Percentiles rank a stretch among this genome's conserved stretches.
These are phyloP conservation scores for Cremastinae sp. DNA, from an alignment of 2,888 invertebrate species.

Conservation along the genomic window DNA sequence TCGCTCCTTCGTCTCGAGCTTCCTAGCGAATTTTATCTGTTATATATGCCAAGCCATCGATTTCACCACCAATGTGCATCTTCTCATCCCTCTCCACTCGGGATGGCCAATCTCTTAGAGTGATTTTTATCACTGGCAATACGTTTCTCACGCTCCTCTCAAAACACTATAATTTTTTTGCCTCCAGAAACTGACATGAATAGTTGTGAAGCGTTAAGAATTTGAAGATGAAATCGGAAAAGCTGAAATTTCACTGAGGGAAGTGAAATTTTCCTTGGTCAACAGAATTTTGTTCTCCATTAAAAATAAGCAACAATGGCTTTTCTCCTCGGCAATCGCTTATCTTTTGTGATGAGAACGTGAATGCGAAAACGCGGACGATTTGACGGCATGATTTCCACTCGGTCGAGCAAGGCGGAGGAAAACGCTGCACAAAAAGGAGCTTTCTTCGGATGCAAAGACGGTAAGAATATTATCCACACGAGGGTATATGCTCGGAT, in stretches of 20 bases:
- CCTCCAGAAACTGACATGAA: too few relatives aligned
- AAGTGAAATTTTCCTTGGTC: neutral
- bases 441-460: slow-evolving; percentile 2
- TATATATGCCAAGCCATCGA: slow-evolving; percentile 49
- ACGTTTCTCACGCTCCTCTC: slow-evolving; percentile 5
- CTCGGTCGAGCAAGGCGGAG: slow-evolving; percentile 73
- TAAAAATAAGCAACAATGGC: neutral
- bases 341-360: slow-evolving; percentile 20
- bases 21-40: slow-evolving; percentile 16
- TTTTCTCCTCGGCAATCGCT: too few relatives aligned
- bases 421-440: neutral
- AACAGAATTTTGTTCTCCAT: neutral
- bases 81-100: neutral
- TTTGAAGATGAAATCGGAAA: too few relatives aligned
- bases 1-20: slow-evolving; percentile 31
- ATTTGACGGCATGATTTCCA: slow-evolving; percentile 73
- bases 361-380: slow-evolving; percentile 19
- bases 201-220: too few relatives aligned
- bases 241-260: too few relatives aligned
- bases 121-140: slow-evolving; percentile 52
- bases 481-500: slow-evolving; percentile 15
- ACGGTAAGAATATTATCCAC: neutral
- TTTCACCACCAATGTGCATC: slow-evolving; percentile 36
- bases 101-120: slow-evolving; percentile 37
- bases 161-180: too few relatives aligned